These are phyloP conservation scores for Cyclopterus lumpus DNA, from an alignment of 2,797 vertebrate species.

Conservation along the genomic window DNA sequence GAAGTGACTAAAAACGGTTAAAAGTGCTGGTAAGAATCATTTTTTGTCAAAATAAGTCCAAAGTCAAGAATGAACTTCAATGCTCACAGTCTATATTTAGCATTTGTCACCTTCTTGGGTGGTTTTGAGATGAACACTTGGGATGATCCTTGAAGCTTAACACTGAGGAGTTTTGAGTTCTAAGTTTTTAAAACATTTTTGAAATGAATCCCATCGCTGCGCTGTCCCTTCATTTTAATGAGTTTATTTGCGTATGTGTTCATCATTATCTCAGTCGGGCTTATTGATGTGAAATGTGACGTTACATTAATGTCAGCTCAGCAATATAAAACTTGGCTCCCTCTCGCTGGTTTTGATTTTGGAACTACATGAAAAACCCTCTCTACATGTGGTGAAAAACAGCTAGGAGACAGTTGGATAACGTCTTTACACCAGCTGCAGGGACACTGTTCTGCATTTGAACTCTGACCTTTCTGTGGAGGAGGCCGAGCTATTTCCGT, in stretches of 20 bases:
- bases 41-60: not conserved
- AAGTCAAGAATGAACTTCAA: not conserved
- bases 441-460: not conserved
- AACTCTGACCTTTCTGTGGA: conserved; percentile 15
- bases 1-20: not conserved
- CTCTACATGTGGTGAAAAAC: conserved; percentile 23
- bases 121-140: not conserved
- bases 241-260: conserved; percentile 59
- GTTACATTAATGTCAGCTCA: conserved; percentile 57
- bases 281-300: conserved; percentile 62
- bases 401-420: conserved; percentile 8
- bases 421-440: conserved; percentile 10
- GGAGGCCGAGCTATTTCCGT: conserved; percentile 4
- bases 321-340: conserved; percentile 61
- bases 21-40: not conserved
- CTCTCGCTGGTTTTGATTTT: conserved; percentile 43
- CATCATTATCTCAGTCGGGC: conserved; percentile 59
- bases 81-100: not conserved
- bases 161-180: conserved; percentile 7
- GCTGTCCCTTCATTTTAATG: conserved; percentile 54
- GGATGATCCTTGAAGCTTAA: conserved; percentile 23
- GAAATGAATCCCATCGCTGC: conserved; percentile 39
- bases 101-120: conserved; percentile 3
- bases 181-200: conserved; percentile 33
- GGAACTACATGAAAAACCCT: conserved; percentile 55